Evolutionary conservation across 2,888 invertebrate genomes (phyloP), one percentile per base, ranked within the genome.

Genomic region (Eupithecia centaureata): DNA sequence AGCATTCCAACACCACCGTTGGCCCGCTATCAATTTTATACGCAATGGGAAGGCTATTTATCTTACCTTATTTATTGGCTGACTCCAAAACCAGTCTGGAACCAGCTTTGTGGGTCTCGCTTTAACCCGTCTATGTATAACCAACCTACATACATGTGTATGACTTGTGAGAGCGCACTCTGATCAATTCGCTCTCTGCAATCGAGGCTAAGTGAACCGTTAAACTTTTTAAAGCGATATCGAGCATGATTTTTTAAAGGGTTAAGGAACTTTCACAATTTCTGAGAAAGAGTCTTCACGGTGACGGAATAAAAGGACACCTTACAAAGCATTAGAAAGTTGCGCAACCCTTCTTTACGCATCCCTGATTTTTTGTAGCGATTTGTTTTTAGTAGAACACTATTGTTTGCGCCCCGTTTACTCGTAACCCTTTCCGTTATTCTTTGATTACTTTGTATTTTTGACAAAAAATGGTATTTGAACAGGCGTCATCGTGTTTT

Each of bases 301-400:
- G 73, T 74, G 77, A 81, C 74, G 72, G 70, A 81, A 81, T 65
- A 65, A 81, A 86, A 87, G 78, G 82, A 84, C 86, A 90, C 88
- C 89, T 91, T 85, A 91, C 91, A 92, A 92, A 85, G 90, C 83
- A 88, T 90, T 92, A 90, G 93, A 93, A 93, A 93, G 93, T 93
- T 93, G 88, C 86, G 89, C 91, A 93, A 93, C 92, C 92, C 92
- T 92, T 90, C 80, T 73, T 87, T 89, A 86, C 87, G 85, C 83
- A 81, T 86, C 86, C 82, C 83, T 81, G 83, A 80, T 84, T 87
- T 87, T 89, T 90, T 89, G 83, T 84, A 81, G 82, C 76, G 83
- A 84, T 84, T 85, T 80, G 80, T 86, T 88, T 90, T 87, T 84
- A 86, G 82, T 86, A 85, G 81, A 83, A 85, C 79, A 82, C 85